Evolutionary conservation across 2,888 invertebrate genomes (phyloP), one percentile per base, ranked within the genome.

Genomic region (Pandemis corylana): DNA sequence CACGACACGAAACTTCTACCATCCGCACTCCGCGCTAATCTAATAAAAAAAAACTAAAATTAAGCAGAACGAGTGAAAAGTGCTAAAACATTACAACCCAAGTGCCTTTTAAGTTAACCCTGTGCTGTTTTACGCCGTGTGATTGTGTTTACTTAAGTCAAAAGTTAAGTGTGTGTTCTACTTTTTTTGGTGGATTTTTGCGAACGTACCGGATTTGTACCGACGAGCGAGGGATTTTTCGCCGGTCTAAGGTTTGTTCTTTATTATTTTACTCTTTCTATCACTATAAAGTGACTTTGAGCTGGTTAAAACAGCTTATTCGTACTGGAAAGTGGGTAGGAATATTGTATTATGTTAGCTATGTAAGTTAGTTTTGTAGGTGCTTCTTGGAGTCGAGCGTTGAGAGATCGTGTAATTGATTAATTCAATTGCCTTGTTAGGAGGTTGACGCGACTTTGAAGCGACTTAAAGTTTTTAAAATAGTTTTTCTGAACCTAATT

Each of bases 11-110:
- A 68, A 75, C 53, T 75, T 75, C 41, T 6, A 62, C 53, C 70
- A 77, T 71, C 77, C 83, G 82, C 84, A 83, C 83, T 76, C 82
- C 84, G 83, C 77, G 77, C 68, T 83, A 75, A 78, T 81, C 79
- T 68, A 64, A 69, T 77, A 80, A 78, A 81, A 20, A 20, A 46
- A 81, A 81, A 80, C 83, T 83, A 78, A 80, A 82, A 84, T 82
- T 82, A 81, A 76, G 70, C 44, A 71, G 77, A 86, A 82, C 78
- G 79, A 72, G 78, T 77, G 78, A 82, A 78, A 79, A 82, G 80
- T 83, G 83, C 78, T 82, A 77, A 76, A 72, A 77, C 76, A 67
- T 77, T 72, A 77, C 61, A 5, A 44, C 44, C 62, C 44, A 36
- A 70, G 70, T 79, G 76, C 66, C 63, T 75, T 53, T 76, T 77